A percentile compares a stretch with the other conserved stretches of the same genome.
phyloP scores from a whole-genome alignment of 2,797 vertebrate genomes.

The Halcyon badia region DNA sequence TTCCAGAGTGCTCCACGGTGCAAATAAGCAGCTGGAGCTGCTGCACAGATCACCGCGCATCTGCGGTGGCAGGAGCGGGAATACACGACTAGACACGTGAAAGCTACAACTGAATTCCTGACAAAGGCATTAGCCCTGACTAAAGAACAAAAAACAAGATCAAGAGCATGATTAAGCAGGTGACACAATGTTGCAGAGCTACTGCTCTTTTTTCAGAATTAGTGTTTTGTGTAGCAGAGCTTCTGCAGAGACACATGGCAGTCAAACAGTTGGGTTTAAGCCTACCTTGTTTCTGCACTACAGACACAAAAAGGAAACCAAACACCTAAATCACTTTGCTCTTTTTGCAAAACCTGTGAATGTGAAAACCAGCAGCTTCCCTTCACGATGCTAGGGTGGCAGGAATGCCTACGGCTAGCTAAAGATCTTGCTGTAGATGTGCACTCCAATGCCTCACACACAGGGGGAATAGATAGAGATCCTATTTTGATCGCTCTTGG shows the following conservation, averaged over 20 bases:
- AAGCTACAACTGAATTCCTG: background rate
- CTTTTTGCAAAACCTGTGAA: background rate
- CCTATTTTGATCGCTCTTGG: background rate
- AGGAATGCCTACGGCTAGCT: background rate
- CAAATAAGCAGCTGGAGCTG: background rate
- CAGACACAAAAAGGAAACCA: background rate
- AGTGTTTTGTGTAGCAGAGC: background rate
- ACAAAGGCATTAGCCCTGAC: background rate
- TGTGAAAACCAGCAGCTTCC: background rate
- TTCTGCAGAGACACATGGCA: background rate
- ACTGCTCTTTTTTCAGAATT: background rate
- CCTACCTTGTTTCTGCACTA: background rate
- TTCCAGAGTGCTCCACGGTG: background rate
- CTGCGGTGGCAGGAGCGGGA: background rate
- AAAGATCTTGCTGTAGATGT: background rate
- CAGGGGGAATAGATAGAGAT: background rate
- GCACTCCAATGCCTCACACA: background rate
- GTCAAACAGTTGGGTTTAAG: background rate
- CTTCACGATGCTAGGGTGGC: background rate
- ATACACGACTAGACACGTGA: rapidly evolving
- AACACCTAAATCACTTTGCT: background rate
- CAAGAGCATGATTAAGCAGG: background rate
- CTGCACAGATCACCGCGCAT: background rate
- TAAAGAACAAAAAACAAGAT: background rate
- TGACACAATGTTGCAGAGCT: background rate